A percentile compares a stretch with the other conserved stretches of the same genome.
These are phyloP conservation scores for Sylvilagus bachmani DNA, from an alignment of 2,113 vertebrate species.

Conservation along the genomic window DNA sequence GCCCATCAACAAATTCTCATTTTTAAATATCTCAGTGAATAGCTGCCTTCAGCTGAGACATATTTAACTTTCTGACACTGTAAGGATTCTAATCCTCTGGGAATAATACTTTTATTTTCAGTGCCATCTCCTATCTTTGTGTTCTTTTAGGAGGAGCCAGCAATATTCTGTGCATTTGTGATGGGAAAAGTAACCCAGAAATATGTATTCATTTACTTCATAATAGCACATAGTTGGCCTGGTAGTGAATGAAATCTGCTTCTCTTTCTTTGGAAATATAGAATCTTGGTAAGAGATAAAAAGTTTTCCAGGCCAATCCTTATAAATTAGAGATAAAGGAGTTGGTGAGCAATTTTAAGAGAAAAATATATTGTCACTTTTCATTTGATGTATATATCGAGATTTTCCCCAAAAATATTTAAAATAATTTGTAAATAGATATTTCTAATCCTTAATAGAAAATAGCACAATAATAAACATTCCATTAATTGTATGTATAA, in stretches of 20 bases:
- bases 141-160: slow-evolving; percentile 69
- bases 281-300: neutral
- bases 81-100: slow-evolving; percentile 79
- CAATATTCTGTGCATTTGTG: slow-evolving; percentile 50
- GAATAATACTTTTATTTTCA: slow-evolving; percentile 84
- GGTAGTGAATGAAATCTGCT: slow-evolving; percentile 5
- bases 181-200: slow-evolving; percentile 71
- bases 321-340: neutral
- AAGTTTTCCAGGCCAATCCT: neutral
- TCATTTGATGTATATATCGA: neutral
- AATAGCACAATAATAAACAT: neutral
- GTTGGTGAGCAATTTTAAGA: neutral
- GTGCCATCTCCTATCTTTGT: slow-evolving; percentile 76
- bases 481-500: neutral
- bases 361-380: slow-evolving; percentile 5
- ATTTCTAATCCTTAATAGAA: neutral
- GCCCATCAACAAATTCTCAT: slow-evolving; percentile 76
- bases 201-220: slow-evolving; percentile 52
- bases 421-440: slow-evolving; percentile 2
- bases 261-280: neutral
- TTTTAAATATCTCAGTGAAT: slow-evolving; percentile 79
- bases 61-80: slow-evolving; percentile 86
- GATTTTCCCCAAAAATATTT: neutral
- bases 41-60: slow-evolving; percentile 81
- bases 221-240: neutral